Conservation (phyloP, 1,140 invertebrate species). For the Eueides isabella region DNA sequence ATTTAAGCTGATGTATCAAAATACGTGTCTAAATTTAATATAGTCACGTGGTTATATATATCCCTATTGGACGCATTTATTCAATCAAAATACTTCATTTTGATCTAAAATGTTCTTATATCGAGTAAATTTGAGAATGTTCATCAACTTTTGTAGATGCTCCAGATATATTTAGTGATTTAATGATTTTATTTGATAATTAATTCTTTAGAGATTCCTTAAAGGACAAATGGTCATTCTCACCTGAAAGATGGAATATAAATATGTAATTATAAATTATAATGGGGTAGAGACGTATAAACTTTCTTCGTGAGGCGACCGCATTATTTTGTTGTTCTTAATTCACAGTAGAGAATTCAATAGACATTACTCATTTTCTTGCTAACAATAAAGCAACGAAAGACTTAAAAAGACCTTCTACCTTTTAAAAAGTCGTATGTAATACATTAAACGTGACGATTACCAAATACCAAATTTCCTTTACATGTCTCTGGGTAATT, state of each 20-base stretch:
- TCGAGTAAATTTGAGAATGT: neutral
- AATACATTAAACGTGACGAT: too few relatives aligned
- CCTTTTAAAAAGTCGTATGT: too few relatives aligned
- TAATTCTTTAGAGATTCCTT: too few relatives aligned
- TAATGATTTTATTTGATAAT: too few relatives aligned
- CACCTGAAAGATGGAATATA: neutral
- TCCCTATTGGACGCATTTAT: too few relatives aligned
- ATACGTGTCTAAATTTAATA: too few relatives aligned
- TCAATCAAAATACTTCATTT: neutral
- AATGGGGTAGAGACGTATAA: neutral
- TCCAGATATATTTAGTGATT: too few relatives aligned
- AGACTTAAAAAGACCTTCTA: neutral
- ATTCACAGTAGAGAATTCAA: neutral
- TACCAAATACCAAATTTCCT: too few relatives aligned
- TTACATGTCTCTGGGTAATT: too few relatives aligned
- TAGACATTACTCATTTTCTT: neutral
- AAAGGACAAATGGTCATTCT: neutral
- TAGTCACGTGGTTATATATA: too few relatives aligned
- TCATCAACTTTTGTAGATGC: too few relatives aligned
- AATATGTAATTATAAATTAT: neutral
- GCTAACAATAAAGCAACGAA: neutral
- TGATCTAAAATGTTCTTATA: neutral
- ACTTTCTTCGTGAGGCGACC: constrained; percentile 8
- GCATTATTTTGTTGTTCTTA: constrained; percentile 18
- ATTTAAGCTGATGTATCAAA: neutral